Evolutionary conservation across 1,140 invertebrate genomes (phyloP).

Genomic region (Drosophila oshimai): DNA sequence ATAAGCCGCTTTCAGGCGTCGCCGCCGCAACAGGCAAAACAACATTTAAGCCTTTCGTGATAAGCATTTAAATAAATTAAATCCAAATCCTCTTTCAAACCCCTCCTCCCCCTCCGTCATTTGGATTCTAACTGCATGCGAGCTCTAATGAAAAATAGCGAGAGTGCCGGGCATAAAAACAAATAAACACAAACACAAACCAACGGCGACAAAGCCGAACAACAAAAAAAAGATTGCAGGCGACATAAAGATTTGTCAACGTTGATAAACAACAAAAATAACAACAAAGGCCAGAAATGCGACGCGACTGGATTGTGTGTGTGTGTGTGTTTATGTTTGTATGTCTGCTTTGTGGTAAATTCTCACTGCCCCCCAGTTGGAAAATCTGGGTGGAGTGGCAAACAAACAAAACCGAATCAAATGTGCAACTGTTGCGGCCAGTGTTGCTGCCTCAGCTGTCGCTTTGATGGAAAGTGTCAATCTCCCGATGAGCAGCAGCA

Average conservation of each 20-base stretch:
- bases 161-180: conserved; percentile 58
- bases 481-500: conserved; percentile 13
- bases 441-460: conserved; percentile 41
- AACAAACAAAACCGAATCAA: conserved; percentile 59
- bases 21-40: conserved; percentile 74
- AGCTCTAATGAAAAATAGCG: conserved; percentile 77
- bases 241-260: conserved; percentile 78
- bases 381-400: conserved; percentile 1
- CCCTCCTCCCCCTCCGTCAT: neutral
- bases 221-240: conserved; percentile 48
- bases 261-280: conserved; percentile 80
- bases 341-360: conserved; percentile 42
- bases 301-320: conserved; percentile 10
- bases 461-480: conserved; percentile 67
- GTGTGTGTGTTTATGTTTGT: neutral
- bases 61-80: conserved; percentile 81
- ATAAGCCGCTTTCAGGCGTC: conserved; percentile 73
- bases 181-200: conserved; percentile 45
- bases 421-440: conserved; percentile 66
- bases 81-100: conserved; percentile 53
- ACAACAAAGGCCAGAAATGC: conserved; percentile 61
- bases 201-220: conserved; percentile 36
- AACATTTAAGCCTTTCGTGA: conserved; percentile 81
- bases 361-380: conserved; percentile 7
- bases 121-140: conserved; percentile 51